A percentile compares a stretch with the other conserved stretches of the same genome.
phyloP scores from a whole-genome alignment of 2,113 vertebrate species.

The Zosterops borbonicus region DNA sequence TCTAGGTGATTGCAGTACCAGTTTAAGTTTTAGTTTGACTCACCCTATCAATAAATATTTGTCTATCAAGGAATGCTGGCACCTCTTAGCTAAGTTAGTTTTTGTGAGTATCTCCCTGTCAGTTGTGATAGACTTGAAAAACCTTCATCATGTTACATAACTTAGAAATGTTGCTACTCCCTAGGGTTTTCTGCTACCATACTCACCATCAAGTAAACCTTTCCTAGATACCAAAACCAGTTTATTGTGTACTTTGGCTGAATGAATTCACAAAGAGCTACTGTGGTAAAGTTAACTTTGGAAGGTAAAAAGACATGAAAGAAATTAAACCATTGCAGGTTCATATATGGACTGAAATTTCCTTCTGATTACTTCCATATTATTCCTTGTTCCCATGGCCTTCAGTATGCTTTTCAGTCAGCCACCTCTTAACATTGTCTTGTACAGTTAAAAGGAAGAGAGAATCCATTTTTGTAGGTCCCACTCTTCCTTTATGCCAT shows the following conservation, averaged over 20 bases:
- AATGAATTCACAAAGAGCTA: not conserved
- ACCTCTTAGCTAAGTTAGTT: not conserved
- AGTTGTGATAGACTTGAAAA: not conserved
- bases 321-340: not conserved
- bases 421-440: not conserved
- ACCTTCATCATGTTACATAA: not conserved
- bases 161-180: not conserved
- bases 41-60: not conserved
- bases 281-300: not conserved
- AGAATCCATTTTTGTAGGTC: not conserved
- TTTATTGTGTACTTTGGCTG: not conserved
- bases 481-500: not conserved
- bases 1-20: not conserved
- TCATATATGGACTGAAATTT: not conserved
- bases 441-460: not conserved
- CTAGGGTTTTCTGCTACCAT: not conserved
- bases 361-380: not conserved
- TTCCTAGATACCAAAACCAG: not conserved
- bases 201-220: not conserved
- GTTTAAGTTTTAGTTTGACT: not conserved
- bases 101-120: not conserved
- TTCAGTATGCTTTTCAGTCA: not conserved
- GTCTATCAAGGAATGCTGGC: not conserved
- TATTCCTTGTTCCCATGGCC: not conserved
- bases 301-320: not conserved